Evolutionary conservation across 2,888 invertebrate genomes (phyloP), one percentile per base, ranked within the genome.

Genomic region (Ditylenchus weischeri): DNA sequence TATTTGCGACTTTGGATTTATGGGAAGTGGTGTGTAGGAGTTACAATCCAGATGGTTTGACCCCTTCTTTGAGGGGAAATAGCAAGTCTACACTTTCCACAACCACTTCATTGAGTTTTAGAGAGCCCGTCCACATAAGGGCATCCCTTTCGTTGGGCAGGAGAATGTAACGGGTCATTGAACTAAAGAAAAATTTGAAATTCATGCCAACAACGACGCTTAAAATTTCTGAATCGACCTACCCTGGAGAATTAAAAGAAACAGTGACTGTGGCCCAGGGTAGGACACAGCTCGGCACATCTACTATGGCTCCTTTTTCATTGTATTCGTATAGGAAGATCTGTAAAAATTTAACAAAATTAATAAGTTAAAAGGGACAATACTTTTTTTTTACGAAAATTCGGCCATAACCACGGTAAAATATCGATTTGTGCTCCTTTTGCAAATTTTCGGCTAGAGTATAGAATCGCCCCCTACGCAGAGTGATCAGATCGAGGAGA

Each of bases 41-140:
- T n/a, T 51, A 68, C 68, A 68, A 68, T 57, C 66, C 66, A 11
- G 10, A 19, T 19, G 68, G 68, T 49, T 66, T 68, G 8, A 60
- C 43, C 21, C 65, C 38, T 19, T 66, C 68, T 23, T 59, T 58
- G 23, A 68, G 60, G 11, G 64, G 58, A 48, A 58, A 51, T 8
- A 63, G 49, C 64, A 68, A 47, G 35, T 68, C 68, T 15, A 66
- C 61, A 23, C 60, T 65, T 18, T 66, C 66, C 7, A 68, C 68
- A 2, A 51, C n/a, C 43, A 48, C 43, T 21, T 66, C 66, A 6
- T 61, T 50, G 43, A 68, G 64, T 29, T 43, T 29, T 5, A 68
- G 48, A 18, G 59, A 47, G 18, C 68, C 68, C 0, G 66, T 68
- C 68, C 68, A 68, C 19, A 67, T 29, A 11, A 35, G 15, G 7